Evolutionary conservation across 2,888 invertebrate species (phyloP).

Genomic region (Leptothorax acervorum): DNA sequence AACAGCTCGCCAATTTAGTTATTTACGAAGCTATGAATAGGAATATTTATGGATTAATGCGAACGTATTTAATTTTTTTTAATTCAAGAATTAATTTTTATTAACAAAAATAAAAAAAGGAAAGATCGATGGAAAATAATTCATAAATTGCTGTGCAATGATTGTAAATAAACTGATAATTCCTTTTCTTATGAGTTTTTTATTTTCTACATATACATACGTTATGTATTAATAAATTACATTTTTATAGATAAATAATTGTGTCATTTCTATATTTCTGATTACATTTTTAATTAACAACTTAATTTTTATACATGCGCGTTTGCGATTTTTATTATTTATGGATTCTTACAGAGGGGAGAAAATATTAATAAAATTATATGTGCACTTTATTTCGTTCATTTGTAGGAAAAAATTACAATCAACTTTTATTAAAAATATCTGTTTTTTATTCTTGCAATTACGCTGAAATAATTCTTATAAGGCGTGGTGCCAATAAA

Average conservation of each 20-base stretch:
- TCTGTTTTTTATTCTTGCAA: not conserved
- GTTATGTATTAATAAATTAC: not conserved
- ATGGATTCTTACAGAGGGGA: not conserved
- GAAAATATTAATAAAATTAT: not conserved
- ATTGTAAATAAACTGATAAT: constrained; percentile 33
- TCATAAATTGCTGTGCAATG: not conserved
- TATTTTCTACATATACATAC: constrained; percentile 2
- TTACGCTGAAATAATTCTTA: not conserved
- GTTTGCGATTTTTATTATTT: not conserved
- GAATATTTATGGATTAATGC: not conserved
- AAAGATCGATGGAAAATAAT: not conserved
- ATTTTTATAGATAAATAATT: not conserved
- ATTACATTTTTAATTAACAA: not conserved
- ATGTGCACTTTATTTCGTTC: not conserved
- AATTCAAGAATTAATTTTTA: not conserved
- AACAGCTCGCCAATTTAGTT: constrained; percentile 11
- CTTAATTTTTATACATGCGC: not conserved
- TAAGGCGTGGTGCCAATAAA: not conserved
- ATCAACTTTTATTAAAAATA: not conserved
- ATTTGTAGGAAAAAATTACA: not conserved
- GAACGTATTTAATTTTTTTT: constrained; percentile 16
- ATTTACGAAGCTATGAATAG: constrained; percentile 8
- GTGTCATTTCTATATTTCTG: not conserved
- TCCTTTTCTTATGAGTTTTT: not conserved
- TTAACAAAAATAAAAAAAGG: not conserved